A percentile compares a stretch with the other conserved stretches of the same genome.
Conservation (phyloP, 2,797 vertebrate species). For the Lutjanus argentimaculatus region DNA sequence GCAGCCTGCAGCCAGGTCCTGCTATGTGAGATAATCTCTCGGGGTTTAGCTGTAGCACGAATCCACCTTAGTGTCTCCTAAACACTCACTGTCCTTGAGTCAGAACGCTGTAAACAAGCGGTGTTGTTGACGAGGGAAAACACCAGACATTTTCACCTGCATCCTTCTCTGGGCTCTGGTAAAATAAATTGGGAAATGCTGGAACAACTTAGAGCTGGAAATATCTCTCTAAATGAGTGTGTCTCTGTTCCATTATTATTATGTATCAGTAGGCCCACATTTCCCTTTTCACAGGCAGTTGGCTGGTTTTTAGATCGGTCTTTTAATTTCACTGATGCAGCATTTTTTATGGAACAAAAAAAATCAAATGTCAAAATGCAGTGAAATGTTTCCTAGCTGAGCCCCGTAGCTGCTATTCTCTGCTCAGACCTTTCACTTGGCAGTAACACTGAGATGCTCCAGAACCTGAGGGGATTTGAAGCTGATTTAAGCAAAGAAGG, state of each 20-base stretch:
- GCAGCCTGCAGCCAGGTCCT: conserved; percentile 39
- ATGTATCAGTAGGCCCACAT: background rate
- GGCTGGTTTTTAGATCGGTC: background rate
- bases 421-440: conserved; percentile 8
- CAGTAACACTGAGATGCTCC: conserved; percentile 19
- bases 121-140: background rate
- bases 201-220: background rate
- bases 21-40: conserved; percentile 70
- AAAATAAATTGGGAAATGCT: background rate
- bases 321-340: conserved; percentile 4
- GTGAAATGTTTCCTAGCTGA: background rate
- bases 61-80: conserved; percentile 60
- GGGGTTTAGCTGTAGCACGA: conserved; percentile 65
- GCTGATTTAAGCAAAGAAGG: conserved; percentile 77
- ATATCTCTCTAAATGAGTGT: background rate
- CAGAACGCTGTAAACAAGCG: conserved; percentile 33
- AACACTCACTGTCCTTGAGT: conserved; percentile 58
- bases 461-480: conserved; percentile 66
- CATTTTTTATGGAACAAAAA: background rate
- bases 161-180: background rate
- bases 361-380: background rate
- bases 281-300: background rate
- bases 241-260: background rate
- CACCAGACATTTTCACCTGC: background rate
- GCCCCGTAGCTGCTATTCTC: background rate